phyloP scores from a whole-genome alignment of 2,888 invertebrate species.

The Vesta saturnalis region DNA sequence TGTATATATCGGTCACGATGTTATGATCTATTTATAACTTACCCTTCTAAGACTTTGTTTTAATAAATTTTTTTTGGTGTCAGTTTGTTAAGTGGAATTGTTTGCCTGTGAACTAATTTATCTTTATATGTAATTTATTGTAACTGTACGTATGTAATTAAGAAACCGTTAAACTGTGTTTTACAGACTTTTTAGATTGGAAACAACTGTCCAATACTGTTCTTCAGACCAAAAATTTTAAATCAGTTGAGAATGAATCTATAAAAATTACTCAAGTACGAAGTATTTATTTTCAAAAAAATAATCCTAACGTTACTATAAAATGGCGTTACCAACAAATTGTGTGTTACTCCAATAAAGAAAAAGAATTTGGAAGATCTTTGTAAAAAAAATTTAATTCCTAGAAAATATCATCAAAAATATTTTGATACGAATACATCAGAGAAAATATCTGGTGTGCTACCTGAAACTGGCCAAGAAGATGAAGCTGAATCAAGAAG shows the following conservation, averaged over 20 bases:
- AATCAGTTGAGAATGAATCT: not conserved
- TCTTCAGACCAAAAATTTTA: not conserved
- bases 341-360: not conserved
- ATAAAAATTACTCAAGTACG: constrained; percentile 1
- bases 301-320: constrained; percentile 2
- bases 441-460: not conserved
- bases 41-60: too few relatives aligned
- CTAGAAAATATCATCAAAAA: not conserved
- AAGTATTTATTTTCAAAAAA: constrained; percentile 2
- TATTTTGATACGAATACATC: not conserved
- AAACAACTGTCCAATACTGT: too few relatives aligned
- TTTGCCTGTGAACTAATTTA: too few relatives aligned
- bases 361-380: not conserved
- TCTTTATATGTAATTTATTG: too few relatives aligned
- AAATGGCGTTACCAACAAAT: not conserved
- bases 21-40: too few relatives aligned
- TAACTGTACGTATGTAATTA: too few relatives aligned
- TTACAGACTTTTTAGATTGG: too few relatives aligned
- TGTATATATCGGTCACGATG: too few relatives aligned
- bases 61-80: too few relatives aligned
- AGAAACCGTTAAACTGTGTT: not conserved
- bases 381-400: not conserved
- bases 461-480: not conserved
- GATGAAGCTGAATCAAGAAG: not conserved
- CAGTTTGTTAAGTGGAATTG: too few relatives aligned